Percentiles rank a stretch among this genome's conserved stretches.
These are phyloP conservation scores for Prenolepis imparis DNA, from an alignment of 2,888 invertebrate genomes.

Conservation along the genomic window DNA sequence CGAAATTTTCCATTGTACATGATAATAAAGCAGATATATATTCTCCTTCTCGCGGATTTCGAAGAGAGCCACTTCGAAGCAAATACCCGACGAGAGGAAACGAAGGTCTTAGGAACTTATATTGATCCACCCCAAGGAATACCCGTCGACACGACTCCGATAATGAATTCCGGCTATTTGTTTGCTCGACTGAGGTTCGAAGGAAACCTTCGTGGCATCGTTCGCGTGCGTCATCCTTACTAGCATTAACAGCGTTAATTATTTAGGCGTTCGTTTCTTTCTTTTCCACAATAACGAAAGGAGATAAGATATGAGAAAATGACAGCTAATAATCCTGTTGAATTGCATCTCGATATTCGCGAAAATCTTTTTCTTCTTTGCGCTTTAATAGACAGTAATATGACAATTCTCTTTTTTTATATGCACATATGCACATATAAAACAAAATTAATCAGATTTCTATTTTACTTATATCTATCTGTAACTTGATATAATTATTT, in stretches of 20 bases:
- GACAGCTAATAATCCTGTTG: too few species aligned
- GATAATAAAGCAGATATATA: not conserved
- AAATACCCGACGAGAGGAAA: constrained; percentile 22
- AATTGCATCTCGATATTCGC: not conserved
- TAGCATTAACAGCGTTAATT: not conserved
- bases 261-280: not conserved
- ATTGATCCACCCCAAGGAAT: constrained; percentile 20
- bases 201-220: not conserved
- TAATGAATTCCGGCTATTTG: constrained; percentile 9
- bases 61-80: not conserved
- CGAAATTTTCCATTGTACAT: not conserved
- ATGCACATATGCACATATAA: too few species aligned
- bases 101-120: constrained; percentile 14
- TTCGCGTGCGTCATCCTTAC: not conserved
- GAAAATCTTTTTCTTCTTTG: not conserved
- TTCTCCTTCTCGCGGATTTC: not conserved
- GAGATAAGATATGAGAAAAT: not conserved
- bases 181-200: not conserved
- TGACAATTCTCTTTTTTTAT: not conserved
- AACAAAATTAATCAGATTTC: too few species aligned
- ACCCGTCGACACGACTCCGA: not conserved
- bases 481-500: too few species aligned
- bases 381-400: not conserved
- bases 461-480: too few species aligned
- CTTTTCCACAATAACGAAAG: not conserved